Evolutionary conservation across 2,797 vertebrate species (phyloP), one percentile per base, ranked within the genome.

Genomic region (Scolopax bukidnonensis): DNA sequence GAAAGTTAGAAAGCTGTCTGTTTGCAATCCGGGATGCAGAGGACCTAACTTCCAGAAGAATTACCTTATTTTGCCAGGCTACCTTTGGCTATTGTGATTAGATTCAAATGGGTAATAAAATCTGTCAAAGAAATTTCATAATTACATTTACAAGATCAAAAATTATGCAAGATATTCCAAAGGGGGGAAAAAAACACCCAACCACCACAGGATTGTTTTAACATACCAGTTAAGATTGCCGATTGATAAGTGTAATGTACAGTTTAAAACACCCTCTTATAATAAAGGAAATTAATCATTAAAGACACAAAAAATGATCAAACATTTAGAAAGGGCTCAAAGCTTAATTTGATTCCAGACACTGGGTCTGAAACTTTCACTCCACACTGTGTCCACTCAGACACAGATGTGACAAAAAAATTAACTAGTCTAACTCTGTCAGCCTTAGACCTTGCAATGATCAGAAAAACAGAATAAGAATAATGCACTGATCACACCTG

Each of bases 371-470:
- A 87, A 93, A 77, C 47, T 60, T 92, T 54, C 56, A 67, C 36
- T 79, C 23, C 15, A 30, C 21, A 36, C 36, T 36, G 36, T 36
- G 36, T 36, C 36, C 36, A 36, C 21, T 73, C 84, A 84, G n/a
- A 43, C 30, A 89, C 8, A 33, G 8, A 59, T 1, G 4, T 0
- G 1, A 45, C n/a, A 45, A 40, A 45, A 38, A 67, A 47, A 36
- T 4, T 23, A 67, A 32, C 3, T 0, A 16, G 10, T n/a, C 33
- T 36, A 61, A 77, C 36, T 27, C 43, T 18, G 30, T 21, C 1
- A 1, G 60, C 51, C 56, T n/a, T 51, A 41, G 32, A 64, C 9
- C 53, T 8, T 25, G 6, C 45, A 78, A 48, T 0, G 0, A 33
- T 11, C 24, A 78, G 57, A 56, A 79, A 67, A 85, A 70, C 5